Evolutionary conservation across 30 jellyfish, hydroid and myxozoan species (phyloP).

Genomic region (Sanderia malayensis): DNA sequence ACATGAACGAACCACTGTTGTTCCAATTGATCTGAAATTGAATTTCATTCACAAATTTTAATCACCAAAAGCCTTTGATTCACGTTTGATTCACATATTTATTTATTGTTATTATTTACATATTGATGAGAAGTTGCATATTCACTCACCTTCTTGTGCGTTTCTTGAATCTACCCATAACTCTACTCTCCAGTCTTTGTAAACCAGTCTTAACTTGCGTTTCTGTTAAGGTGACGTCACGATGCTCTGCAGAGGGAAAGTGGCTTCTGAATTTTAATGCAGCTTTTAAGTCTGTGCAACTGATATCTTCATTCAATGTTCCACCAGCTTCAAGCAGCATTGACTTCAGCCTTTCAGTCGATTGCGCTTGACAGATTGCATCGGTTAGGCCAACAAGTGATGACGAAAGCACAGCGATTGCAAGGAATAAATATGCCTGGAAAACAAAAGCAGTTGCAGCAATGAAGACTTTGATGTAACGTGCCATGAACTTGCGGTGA

Average conservation of each 20-base stretch:
- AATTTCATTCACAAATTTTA: not conserved
- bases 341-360: constrained; percentile 11
- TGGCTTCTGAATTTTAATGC: constrained; percentile 27
- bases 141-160: not conserved
- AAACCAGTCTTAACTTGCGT: not conserved
- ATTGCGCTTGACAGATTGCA: constrained; percentile 23
- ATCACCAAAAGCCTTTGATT: too few relatives aligned
- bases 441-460: not conserved
- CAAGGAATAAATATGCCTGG: not conserved
- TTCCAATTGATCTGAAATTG: not conserved
- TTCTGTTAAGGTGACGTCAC: not conserved
- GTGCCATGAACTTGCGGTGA: too few relatives aligned
- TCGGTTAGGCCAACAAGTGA: not conserved
- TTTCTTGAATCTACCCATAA: not conserved
- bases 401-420: not conserved
- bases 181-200: not conserved
- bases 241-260: not conserved
- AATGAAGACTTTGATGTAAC: too few relatives aligned
- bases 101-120: too few relatives aligned
- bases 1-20: constrained; percentile 18
- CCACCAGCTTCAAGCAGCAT: constrained; percentile 38
- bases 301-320: constrained; percentile 33
- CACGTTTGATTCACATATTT: too few relatives aligned
- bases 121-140: too few relatives aligned
- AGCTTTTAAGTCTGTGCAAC: not conserved